phyloP scores from a whole-genome alignment of 92 coral and sea anemone species.

The Anthopleura xanthogrammica region DNA sequence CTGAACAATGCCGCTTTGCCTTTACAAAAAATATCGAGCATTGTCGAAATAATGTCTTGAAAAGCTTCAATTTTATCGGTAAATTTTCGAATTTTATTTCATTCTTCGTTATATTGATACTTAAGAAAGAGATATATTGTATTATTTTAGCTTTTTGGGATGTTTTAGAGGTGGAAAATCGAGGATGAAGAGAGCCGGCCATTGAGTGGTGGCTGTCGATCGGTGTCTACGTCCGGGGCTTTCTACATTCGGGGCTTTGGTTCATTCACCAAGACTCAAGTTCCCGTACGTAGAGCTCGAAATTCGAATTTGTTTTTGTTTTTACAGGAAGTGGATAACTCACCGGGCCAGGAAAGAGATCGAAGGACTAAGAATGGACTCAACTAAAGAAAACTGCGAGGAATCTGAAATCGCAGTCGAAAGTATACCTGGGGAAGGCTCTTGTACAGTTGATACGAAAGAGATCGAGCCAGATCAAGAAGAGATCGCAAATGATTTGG shows the following conservation, averaged over 20 bases:
- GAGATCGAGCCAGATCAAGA: constrained; percentile 61
- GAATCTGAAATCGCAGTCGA: constrained; percentile 40
- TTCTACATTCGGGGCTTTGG: constrained; percentile 99
- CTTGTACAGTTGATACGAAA: constrained; percentile 69
- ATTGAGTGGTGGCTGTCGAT: background rate
- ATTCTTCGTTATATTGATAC: background rate
- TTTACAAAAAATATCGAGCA: background rate
- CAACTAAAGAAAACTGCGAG: constrained; percentile 30
- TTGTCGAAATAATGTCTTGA: background rate
- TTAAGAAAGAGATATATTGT: constrained; percentile 7
- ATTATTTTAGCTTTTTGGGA: background rate
- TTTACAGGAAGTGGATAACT: constrained; percentile 36
- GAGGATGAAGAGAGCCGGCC: background rate
- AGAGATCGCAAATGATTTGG: constrained; percentile 47
- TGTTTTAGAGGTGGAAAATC: background rate
- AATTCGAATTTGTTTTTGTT: constrained; percentile 74
- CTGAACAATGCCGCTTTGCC: background rate
- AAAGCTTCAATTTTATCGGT: background rate
- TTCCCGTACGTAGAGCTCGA: constrained; percentile 99
- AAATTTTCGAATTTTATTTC: background rate
- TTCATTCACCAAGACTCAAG: constrained; percentile 40
- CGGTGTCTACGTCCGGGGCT: constrained; percentile 85
- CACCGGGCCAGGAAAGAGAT: constrained; percentile 18
- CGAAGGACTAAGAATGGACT: constrained; percentile 24
- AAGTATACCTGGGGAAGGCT: constrained; percentile 39